Evolutionary conservation across 2,888 invertebrate species (phyloP).

Genomic region (Plagodis pulveraria): DNA sequence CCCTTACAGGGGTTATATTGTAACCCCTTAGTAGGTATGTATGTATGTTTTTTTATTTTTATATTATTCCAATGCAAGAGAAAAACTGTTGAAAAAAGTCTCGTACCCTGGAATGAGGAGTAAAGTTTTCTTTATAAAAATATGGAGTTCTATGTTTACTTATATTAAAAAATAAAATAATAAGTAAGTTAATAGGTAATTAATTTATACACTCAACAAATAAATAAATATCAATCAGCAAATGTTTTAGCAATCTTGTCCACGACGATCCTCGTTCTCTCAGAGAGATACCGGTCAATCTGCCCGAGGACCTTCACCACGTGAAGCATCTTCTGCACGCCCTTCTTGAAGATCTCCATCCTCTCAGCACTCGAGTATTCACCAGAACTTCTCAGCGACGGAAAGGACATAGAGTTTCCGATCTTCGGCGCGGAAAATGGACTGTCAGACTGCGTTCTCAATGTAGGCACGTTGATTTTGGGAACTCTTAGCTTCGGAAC

Average conservation of each 20-base stretch:
- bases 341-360: constrained; percentile 75
- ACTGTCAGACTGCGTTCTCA: constrained; percentile 46
- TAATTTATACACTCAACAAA: too few species aligned
- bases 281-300: constrained; percentile 74
- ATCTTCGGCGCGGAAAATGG: constrained; percentile 55
- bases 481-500: constrained; percentile 57
- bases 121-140: too few species aligned
- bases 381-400: constrained; percentile 45
- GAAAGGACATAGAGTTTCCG: constrained; percentile 53
- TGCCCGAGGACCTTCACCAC: constrained; percentile 74
- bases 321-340: constrained; percentile 73
- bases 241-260: constrained; percentile 73
- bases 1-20: too few species aligned
- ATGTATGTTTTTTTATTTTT: too few species aligned
- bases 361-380: constrained; percentile 69
- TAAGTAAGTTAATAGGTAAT: too few species aligned
- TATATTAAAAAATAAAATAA: too few species aligned
- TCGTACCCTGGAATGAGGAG: too few species aligned
- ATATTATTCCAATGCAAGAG: too few species aligned
- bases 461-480: constrained; percentile 57
- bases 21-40: too few species aligned
- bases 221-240: constrained; percentile 49
- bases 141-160: too few species aligned
- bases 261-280: constrained; percentile 69
- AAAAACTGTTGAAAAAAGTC: too few species aligned